phyloP scores from a whole-genome alignment of 1,140 invertebrate species.

The Drosophila ohnishii region DNA sequence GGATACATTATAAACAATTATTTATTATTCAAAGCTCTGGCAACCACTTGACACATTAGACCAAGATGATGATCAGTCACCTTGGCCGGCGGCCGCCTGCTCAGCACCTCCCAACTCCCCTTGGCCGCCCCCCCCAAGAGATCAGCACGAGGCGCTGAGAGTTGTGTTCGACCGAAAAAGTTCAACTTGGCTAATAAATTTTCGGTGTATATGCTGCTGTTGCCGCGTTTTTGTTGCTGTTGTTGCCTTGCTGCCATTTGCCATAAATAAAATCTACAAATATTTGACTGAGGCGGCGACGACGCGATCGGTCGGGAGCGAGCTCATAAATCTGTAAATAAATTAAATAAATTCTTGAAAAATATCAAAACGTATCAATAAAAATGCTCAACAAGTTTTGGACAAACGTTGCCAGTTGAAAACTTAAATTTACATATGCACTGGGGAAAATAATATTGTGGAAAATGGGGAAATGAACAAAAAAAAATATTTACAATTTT shows the following conservation, averaged over 20 bases:
- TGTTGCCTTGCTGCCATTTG: constrained; percentile 37
- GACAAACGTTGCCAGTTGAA: constrained; percentile 13
- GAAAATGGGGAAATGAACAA: not conserved
- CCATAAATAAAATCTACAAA: constrained; percentile 79
- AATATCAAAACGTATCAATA: constrained; percentile 80
- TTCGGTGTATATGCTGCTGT: constrained; percentile 33
- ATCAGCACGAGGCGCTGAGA: constrained; percentile 46
- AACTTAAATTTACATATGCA: constrained; percentile 19
- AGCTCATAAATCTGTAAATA: constrained; percentile 80
- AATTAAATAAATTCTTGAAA: constrained; percentile 77
- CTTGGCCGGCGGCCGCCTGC: constrained; percentile 41
- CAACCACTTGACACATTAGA: constrained; percentile 73
- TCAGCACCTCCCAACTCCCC: not conserved
- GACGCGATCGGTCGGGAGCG: constrained; percentile 32
- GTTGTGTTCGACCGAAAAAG: constrained; percentile 53
- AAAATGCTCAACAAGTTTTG: constrained; percentile 80
- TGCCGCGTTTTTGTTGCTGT: constrained; percentile 24
- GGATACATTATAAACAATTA: constrained; percentile 60
- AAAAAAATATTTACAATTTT: too few species aligned
- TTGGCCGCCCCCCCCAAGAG: not conserved
- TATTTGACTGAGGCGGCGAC: constrained; percentile 63
- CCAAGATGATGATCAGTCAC: constrained; percentile 74
- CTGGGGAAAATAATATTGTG: not conserved
- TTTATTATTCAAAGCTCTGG: constrained; percentile 60
- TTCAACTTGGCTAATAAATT: constrained; percentile 76